phyloP scores from a whole-genome alignment of 37 sponge, comb jelly and placozoan species.

The Axinella damicornis region DNA sequence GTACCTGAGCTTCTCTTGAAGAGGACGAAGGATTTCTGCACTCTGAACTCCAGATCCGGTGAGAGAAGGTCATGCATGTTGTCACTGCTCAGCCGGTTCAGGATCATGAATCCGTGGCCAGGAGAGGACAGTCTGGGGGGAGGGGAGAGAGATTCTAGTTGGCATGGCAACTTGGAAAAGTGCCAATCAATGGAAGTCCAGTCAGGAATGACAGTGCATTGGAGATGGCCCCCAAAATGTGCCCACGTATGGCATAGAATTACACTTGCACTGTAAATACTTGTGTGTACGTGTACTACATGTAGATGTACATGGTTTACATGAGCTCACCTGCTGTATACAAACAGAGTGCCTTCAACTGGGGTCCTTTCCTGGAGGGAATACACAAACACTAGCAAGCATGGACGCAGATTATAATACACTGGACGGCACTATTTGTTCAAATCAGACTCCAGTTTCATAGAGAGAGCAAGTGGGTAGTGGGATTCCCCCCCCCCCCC shows the following conservation, averaged over 20 bases:
- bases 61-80: constrained; percentile 31
- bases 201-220: too few relatives aligned
- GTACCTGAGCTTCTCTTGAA: constrained; percentile 42
- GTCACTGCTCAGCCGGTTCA: constrained; percentile 69
- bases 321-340: constrained; percentile 48
- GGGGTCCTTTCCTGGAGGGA: constrained; percentile 65
- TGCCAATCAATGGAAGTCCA: too few relatives aligned
- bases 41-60: constrained; percentile 41
- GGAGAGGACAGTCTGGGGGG: constrained; percentile 21
- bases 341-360: constrained; percentile 73
- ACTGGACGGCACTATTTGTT: too few relatives aligned
- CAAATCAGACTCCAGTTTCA: too few relatives aligned
- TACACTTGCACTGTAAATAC: too few relatives aligned
- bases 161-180: too few relatives aligned
- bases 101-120: constrained; percentile 47
- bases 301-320: constrained; percentile 8
- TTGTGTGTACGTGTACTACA: background rate
- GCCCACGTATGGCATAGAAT: too few relatives aligned
- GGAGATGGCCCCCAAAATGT: too few relatives aligned
- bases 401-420: too few relatives aligned
- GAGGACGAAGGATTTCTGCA: constrained; percentile 59
- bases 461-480: too few relatives aligned
- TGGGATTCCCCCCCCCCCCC: too few relatives aligned
- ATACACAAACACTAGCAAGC: too few relatives aligned
- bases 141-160: background rate